A percentile compares a stretch with the other conserved stretches of the same genome.
Evolutionary conservation across 2,797 vertebrate genomes (phyloP).

Genomic region (Cirrhinus molitorella): DNA sequence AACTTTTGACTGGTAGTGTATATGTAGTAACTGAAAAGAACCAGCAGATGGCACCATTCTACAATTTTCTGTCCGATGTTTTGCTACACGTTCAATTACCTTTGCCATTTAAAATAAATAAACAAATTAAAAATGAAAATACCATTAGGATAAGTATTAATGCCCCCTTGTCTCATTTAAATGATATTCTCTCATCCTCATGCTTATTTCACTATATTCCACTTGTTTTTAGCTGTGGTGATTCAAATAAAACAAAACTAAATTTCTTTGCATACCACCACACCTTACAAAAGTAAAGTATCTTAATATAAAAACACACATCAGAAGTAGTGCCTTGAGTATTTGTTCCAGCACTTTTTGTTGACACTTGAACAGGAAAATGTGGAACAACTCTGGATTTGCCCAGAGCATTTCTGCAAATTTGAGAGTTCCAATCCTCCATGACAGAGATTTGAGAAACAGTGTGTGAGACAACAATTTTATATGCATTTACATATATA

Average conservation of each 20-base stretch:
- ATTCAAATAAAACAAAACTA: not conserved
- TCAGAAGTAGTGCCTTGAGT: not conserved
- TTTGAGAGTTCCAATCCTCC: not conserved
- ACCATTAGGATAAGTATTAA: not conserved
- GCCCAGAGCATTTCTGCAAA: not conserved
- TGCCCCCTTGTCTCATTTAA: not conserved
- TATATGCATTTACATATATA: not conserved
- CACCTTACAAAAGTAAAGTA: not conserved
- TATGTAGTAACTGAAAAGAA: not conserved
- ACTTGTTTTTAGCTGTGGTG: not conserved
- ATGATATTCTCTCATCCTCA: not conserved
- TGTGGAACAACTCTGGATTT: not conserved
- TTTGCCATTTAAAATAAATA: not conserved
- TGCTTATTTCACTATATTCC: not conserved
- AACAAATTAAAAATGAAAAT: not conserved
- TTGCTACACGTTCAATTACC: not conserved
- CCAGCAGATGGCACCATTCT: slow-evolving; percentile 3
- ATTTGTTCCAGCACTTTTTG: not conserved
- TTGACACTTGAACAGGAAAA: not conserved
- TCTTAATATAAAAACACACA: not conserved
- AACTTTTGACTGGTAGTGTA: too few species aligned
- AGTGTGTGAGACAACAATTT: not conserved
- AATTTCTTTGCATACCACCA: not conserved
- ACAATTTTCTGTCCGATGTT: not conserved
- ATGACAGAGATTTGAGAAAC: slow-evolving; percentile 20